Conservation (phyloP, 37 sponge, comb jelly and placozoan species). For the Cladorhizidae sp. region DNA sequence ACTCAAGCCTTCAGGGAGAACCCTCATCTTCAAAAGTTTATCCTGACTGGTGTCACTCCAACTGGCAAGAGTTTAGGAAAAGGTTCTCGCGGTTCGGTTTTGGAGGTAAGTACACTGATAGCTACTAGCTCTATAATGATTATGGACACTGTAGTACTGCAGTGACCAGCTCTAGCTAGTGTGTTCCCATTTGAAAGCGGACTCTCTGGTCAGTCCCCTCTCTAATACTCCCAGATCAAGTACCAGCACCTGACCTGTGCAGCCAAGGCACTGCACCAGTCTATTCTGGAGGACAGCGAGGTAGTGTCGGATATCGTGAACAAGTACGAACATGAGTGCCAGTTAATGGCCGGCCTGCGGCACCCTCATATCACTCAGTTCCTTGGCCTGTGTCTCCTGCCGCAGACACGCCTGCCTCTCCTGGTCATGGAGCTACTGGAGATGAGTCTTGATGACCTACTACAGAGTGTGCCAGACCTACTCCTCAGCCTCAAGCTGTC, state of each 20-base stretch:
- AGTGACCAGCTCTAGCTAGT: too few relatives aligned
- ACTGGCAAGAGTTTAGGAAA: background rate
- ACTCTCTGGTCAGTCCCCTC: too few relatives aligned
- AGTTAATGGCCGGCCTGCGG: conserved; percentile 7
- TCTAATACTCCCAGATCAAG: background rate
- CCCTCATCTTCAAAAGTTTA: background rate
- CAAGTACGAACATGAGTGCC: conserved; percentile 12
- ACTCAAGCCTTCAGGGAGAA: background rate
- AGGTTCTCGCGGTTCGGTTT: background rate
- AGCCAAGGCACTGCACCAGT: conserved; percentile 4
- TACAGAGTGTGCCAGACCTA: background rate
- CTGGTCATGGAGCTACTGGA: conserved; percentile 6
- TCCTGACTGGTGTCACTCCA: background rate
- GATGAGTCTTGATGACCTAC: background rate
- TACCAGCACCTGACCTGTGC: background rate
- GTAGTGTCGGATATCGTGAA: background rate
- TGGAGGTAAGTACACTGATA: background rate
- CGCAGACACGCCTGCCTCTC: background rate
- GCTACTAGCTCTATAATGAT: background rate
- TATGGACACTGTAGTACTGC: background rate
- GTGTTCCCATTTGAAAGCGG: too few relatives aligned
- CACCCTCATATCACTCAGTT: conserved; percentile 14
- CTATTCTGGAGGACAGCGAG: background rate
- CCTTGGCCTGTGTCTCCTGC: conserved; percentile 5
- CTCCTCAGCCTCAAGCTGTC: conserved; percentile 1